Evolutionary conservation across 2,797 vertebrate species (phyloP), one percentile per base, ranked within the genome.

Genomic region (Oryzias dopingdopingensis): DNA sequence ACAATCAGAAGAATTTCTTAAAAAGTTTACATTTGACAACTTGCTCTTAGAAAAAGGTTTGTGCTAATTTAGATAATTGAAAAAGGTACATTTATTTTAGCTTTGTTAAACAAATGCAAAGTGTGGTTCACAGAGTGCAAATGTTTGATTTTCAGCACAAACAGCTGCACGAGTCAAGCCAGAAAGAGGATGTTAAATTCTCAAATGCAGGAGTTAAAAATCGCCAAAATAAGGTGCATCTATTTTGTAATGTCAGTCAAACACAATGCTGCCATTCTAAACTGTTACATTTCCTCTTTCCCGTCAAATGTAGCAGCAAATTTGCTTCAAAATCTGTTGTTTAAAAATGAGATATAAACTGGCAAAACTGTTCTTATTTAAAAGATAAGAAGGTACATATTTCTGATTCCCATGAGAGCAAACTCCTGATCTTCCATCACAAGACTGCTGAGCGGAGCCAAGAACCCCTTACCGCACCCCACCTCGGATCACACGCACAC

Each of bases 371-470:
- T n/a, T 14, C 45, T 67, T 29, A 63, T 23, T 45, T 4, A 26
- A 37, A 60, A 51, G 37, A n/a, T 58, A 60, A 37, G 42, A 62
- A 3, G n/a, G 49, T 65, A 70, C 72, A 67, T 41, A 58, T 49
- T 61, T 47, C 56, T 56, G 5, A 75, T 56, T 70, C 60, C 52
- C 49, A 46, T 59, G 67, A 77, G 77, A 85, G 77, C 54, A 78
- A 82, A 70, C 74, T 56, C 58, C 79, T 84, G 83, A 81, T 80
- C 65, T 71, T 51, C 56, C 49, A 71, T 92, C 90, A 91, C 86
- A 90, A 92, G 90, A 90, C 87, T 50, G 43, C 47, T 5, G 23
- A 69, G 63, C 81, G 46, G 56, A 67, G 80, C 89, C 88, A 89
- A 80, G 76, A 83, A 65, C 71, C 75, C 76, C 62, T 50, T 51